These are phyloP conservation scores for Platycheirus rosarum DNA, from an alignment of 2,888 invertebrate species.

Conservation along the genomic window DNA sequence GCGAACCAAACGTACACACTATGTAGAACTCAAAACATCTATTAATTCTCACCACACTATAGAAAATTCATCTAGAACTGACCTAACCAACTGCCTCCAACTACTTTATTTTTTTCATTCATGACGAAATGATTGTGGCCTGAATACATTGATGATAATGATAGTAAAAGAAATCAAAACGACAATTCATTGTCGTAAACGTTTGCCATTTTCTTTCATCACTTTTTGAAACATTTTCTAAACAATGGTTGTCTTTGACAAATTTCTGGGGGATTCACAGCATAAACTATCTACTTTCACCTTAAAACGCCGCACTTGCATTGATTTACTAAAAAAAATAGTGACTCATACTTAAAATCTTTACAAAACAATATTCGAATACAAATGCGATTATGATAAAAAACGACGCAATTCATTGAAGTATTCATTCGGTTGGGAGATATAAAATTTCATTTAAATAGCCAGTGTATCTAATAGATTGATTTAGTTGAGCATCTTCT, in stretches of 20 bases:
- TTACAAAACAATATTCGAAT: background rate
- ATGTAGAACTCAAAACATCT: too few relatives aligned
- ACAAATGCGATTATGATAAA: slow-evolving; percentile 4
- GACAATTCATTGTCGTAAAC: background rate
- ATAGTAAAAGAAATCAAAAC: too few relatives aligned
- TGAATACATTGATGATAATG: too few relatives aligned
- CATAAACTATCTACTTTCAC: background rate
- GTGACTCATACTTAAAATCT: slow-evolving; percentile 24
- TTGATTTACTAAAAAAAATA: background rate
- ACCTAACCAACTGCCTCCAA: too few relatives aligned
- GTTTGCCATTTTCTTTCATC: background rate
- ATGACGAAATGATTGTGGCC: too few relatives aligned
- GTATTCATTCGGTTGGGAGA: background rate
- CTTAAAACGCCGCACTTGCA: background rate
- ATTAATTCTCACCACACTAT: too few relatives aligned
- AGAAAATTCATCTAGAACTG: too few relatives aligned
- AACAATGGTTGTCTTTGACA: background rate
- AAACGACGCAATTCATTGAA: background rate
- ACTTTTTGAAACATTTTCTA: background rate
- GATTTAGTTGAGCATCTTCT: slow-evolving; percentile 26
- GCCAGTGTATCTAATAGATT: background rate
- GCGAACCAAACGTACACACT: too few relatives aligned
- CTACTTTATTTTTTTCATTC: too few relatives aligned
- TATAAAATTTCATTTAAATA: slow-evolving; percentile 22
- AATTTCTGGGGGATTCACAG: background rate